Conservation (phyloP, 2,797 vertebrate genomes). For the Vultur gryphus region DNA sequence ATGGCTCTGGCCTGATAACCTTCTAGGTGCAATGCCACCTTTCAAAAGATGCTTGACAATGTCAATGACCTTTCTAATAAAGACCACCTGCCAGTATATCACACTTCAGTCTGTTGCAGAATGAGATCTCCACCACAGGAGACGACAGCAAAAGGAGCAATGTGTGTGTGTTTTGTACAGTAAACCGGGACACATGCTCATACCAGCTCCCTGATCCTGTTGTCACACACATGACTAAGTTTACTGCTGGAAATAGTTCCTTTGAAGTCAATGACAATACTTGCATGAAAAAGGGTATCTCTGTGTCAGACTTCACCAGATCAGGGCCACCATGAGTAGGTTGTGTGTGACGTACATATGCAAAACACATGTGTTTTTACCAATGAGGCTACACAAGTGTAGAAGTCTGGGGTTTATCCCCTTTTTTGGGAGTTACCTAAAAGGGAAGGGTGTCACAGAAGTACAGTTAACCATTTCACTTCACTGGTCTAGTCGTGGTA, state of each 20-base stretch:
- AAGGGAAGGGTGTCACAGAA: not conserved
- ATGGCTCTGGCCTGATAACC: constrained; percentile 60
- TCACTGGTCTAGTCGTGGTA: not conserved
- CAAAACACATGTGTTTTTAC: not conserved
- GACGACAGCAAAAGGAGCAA: not conserved
- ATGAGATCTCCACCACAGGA: not conserved
- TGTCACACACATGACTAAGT: not conserved
- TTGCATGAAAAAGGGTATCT: not conserved
- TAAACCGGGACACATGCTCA: not conserved
- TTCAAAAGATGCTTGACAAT: constrained; percentile 50
- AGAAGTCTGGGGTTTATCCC: not conserved
- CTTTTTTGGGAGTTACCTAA: not conserved
- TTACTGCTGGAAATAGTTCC: not conserved
- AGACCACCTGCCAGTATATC: constrained; percentile 23
- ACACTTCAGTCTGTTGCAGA: not conserved
- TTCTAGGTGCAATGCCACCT: constrained; percentile 52
- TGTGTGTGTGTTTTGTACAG: not conserved
- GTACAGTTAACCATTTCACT: not conserved
- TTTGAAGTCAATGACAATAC: not conserved
- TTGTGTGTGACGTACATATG: not conserved
- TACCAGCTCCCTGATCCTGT: not conserved
- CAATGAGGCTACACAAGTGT: not conserved
- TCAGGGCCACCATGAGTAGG: not conserved
- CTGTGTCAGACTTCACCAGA: not conserved
- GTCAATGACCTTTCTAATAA: constrained; percentile 51